Conservation (phyloP, 2,113 vertebrate genomes). For the Pelodiscus sinensis region DNA sequence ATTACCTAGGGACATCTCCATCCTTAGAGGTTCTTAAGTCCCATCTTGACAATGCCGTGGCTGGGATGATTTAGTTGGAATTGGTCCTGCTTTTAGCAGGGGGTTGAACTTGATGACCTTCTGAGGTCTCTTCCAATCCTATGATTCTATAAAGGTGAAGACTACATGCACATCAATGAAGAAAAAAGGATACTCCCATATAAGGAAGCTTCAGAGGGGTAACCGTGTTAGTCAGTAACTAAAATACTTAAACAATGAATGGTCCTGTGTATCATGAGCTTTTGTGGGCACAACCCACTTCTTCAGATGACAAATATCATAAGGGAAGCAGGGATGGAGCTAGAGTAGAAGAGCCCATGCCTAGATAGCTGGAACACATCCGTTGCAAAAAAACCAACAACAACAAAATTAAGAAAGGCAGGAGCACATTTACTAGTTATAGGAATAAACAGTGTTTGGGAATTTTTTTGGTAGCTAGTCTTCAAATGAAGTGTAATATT, state of each 20-base stretch:
- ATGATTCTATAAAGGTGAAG: not conserved
- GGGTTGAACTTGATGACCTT: no score
- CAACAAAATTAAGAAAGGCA: constrained; percentile 4
- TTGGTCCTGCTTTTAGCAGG: no score
- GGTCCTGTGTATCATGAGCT: no score
- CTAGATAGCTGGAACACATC: not conserved
- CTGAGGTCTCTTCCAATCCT: no score
- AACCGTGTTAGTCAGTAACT: no score
- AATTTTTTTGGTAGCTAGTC: constrained; percentile 44
- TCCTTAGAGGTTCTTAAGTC: no score
- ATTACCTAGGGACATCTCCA: no score
- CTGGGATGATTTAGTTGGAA: no score
- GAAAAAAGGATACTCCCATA: not conserved
- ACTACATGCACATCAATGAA: rapidly evolving
- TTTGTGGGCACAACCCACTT: no score
- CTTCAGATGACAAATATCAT: not conserved
- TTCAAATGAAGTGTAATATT: constrained; percentile 72
- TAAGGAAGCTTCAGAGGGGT: no score
- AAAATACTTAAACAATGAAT: no score
- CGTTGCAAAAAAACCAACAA: constrained; percentile 12
- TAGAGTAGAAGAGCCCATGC: not conserved
- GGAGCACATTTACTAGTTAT: constrained; percentile 41
- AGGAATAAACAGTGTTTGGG: constrained; percentile 52
- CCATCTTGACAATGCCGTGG: no score
- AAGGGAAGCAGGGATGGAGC: not conserved